Evolutionary conservation across 2,797 vertebrate genomes (phyloP).

Genomic region (Hozukius guyotensis): DNA sequence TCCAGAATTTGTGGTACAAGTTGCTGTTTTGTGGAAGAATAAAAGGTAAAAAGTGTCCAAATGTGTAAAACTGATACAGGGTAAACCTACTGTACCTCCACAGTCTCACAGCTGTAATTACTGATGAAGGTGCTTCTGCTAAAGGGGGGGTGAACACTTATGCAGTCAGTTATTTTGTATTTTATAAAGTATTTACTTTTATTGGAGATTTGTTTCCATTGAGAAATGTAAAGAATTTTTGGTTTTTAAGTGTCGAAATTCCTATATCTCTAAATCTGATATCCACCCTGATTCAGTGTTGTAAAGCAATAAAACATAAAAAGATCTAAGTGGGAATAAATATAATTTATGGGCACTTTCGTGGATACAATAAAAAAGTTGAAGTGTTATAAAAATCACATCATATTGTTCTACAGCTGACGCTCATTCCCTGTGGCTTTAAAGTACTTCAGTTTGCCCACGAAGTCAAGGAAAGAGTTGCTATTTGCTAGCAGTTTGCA

Average conservation of each 20-base stretch:
- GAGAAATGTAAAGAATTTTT: not conserved
- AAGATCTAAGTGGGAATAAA: not conserved
- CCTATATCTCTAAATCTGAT: not conserved
- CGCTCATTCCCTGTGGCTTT: not conserved
- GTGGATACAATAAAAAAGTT: not conserved
- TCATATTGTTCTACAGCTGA: not conserved
- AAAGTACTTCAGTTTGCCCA: not conserved
- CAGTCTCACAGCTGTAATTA: not conserved
- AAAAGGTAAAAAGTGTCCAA: too few species aligned
- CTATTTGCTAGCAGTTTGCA: not conserved
- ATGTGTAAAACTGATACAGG: not conserved
- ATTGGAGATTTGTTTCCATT: too few species aligned
- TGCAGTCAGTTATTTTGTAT: not conserved
- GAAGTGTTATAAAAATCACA: not conserved
- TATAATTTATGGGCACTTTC: not conserved
- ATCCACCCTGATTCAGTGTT: not conserved
- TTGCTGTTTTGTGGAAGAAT: not conserved
- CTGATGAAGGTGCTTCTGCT: not conserved
- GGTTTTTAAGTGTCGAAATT: not conserved
- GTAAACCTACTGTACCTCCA: not conserved
- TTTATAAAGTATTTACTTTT: not conserved
- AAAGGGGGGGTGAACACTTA: not conserved
- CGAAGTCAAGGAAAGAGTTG: not conserved
- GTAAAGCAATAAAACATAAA: conserved; percentile 27
- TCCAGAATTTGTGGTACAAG: not conserved